Base-by-base conservation (phyloP, 2,797 vertebrate species). In the Myripristis jacobus region DNA sequence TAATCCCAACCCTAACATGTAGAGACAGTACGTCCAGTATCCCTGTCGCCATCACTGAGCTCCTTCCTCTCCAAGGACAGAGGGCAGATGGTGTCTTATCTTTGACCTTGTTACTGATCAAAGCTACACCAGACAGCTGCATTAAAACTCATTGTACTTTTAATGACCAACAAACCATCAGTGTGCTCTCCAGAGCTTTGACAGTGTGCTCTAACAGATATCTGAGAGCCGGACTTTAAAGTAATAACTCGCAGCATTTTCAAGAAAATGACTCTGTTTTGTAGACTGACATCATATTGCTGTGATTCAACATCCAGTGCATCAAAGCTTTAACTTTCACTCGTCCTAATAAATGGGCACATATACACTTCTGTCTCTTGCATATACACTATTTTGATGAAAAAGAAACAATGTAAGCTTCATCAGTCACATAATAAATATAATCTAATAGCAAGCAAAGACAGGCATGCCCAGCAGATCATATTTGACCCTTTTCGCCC, bases 41-140 rank as follows among this genome's bases (percentile, higher is more conserved):
- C 63, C 34, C 22, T 72, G 25, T 60, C 73, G 31, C 63, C 73
- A 59, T 80, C 73, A 36, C 43, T 27, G 57, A 71, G 57, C 50
- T 59, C 34, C 44, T 75, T 79, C 61, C 70, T 69, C 71, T 78
- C 25, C 53, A 74, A 81, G 77, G 77, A 82, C 81, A 63, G 47
- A 82, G 66, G 77, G 60, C 84, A 88, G 82, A 84, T 84, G 71
- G 58, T n/a, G 29, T 85, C 79, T 86, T 87, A 89, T 89, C 81
- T 81, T 54, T 88, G 70, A 89, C 83, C 70, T 79, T 81, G 79
- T 84, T 59, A 66, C 52, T 73, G 79, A 66, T 82, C 72, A 73
- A 62, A 80, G 56, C 61, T 18, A 29, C 52, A 57, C 52, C 51
- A 16, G 16, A 51, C 48, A 38, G 41, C 41, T 46, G 47, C 22